Evolutionary conservation across 2,797 vertebrate species (phyloP).

Genomic region (Sibirionetta formosa): DNA sequence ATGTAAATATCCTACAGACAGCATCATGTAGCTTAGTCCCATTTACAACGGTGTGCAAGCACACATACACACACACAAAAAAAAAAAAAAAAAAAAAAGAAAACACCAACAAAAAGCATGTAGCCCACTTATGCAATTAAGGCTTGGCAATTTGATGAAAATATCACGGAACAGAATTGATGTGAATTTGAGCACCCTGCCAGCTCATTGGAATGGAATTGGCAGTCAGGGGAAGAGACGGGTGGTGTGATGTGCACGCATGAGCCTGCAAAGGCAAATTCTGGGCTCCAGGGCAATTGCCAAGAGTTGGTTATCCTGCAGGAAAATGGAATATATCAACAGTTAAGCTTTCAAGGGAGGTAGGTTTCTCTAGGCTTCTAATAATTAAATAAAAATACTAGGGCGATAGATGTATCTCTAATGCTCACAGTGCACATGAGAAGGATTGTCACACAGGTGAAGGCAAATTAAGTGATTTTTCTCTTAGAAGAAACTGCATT

Average conservation of each 20-base stretch:
- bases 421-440: fast-evolving
- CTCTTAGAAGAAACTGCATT: neutral
- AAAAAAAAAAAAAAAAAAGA: too few relatives aligned
- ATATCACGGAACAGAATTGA: constrained; percentile 73
- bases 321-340: constrained; percentile 61
- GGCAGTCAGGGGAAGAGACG: constrained; percentile 71
- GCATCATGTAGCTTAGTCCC: neutral
- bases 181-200: constrained; percentile 72
- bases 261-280: constrained; percentile 69
- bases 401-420: neutral
- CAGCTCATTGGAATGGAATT: constrained; percentile 73
- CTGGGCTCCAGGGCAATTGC: constrained; percentile 61
- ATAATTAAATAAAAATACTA: constrained; percentile 15
- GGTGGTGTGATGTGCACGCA: constrained; percentile 66
- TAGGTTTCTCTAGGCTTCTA: neutral
- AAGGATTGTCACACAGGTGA: neutral
- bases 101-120: neutral
- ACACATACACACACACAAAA: neutral
- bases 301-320: constrained; percentile 63
- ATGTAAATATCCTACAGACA: constrained; percentile 26
- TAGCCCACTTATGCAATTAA: constrained; percentile 75
- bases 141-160: constrained; percentile 76
- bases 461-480: neutral
- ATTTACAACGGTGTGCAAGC: constrained; percentile 44
- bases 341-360: constrained; percentile 30